Conservation (phyloP, 2,888 invertebrate species). For the Epirrhoe alternata region DNA sequence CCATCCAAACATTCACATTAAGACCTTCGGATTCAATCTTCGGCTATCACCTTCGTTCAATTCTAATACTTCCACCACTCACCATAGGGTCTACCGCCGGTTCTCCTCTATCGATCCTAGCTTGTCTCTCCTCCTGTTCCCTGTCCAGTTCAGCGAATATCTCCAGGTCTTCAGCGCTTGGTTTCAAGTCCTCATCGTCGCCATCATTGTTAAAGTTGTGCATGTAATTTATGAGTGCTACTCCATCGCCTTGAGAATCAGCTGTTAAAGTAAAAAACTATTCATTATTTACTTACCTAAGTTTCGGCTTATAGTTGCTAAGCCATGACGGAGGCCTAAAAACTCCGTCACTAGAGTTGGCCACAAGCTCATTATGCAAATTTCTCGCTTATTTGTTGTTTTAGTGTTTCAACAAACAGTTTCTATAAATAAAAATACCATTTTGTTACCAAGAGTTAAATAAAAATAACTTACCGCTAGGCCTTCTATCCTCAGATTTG, state of each 20-base stretch:
- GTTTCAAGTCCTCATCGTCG: conserved; percentile 63
- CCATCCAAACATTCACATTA: too few relatives aligned
- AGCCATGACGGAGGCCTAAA: too few relatives aligned
- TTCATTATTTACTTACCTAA: too few relatives aligned
- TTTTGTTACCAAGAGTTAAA: neutral
- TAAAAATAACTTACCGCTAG: conserved; percentile 46
- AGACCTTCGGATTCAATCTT: too few relatives aligned
- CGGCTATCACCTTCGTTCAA: neutral
- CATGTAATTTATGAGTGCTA: conserved; percentile 66
- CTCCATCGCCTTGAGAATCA: conserved; percentile 60
- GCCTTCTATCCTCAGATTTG: conserved; percentile 32
- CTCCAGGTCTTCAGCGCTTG: conserved; percentile 73
- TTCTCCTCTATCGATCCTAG: conserved; percentile 75
- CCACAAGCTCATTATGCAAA: too few relatives aligned
- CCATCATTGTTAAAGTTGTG: conserved; percentile 55
- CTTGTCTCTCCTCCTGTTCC: conserved; percentile 68
- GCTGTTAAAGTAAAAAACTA: conserved; percentile 37
- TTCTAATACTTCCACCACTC: conserved; percentile 20
- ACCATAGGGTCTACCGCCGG: conserved; percentile 78
- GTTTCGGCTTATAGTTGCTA: too few relatives aligned
- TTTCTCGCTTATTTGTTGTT: too few relatives aligned
- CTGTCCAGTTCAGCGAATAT: conserved; percentile 73
- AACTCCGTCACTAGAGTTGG: too few relatives aligned
- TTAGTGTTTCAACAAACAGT: too few relatives aligned
- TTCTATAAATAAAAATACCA: too few relatives aligned